Evolutionary conservation across 2,888 invertebrate genomes (phyloP).

Genomic region (Neoscelio sp.): DNA sequence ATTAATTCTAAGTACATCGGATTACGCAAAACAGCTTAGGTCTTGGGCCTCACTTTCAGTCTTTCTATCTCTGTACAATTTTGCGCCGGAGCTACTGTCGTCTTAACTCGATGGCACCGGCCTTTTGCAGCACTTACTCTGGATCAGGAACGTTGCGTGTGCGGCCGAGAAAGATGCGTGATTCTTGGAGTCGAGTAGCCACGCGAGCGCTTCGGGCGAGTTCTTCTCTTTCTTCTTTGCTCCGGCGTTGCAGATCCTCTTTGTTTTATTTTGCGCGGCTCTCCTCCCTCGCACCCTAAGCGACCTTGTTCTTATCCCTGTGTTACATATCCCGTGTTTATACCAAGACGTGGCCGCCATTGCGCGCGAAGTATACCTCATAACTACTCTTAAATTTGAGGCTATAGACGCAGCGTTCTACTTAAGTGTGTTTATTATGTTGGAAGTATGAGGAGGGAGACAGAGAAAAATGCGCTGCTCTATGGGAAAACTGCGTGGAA

Average conservation of each 20-base stretch:
- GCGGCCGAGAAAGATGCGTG: slow-evolving; percentile 64
- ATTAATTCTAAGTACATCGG: slow-evolving; percentile 71
- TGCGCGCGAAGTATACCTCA: slow-evolving; percentile 43
- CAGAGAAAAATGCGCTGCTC: slow-evolving; percentile 13
- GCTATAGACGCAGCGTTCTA: slow-evolving; percentile 30
- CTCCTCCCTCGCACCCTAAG: slow-evolving; percentile 61
- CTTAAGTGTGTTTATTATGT: slow-evolving; percentile 38
- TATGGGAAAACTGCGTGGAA: slow-evolving; percentile 27
- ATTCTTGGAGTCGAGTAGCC: slow-evolving; percentile 74
- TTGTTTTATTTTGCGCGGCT: too few relatives aligned
- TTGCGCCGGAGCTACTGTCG: slow-evolving; percentile 40
- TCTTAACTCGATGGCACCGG: slow-evolving; percentile 51
- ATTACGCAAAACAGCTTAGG: slow-evolving; percentile 70
- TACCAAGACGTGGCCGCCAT: slow-evolving; percentile 31
- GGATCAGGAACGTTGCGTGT: slow-evolving; percentile 67
- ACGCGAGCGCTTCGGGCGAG: slow-evolving; percentile 80
- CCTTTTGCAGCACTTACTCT: slow-evolving; percentile 55
- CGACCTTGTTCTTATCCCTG: slow-evolving; percentile 68
- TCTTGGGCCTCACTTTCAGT: slow-evolving; percentile 25
- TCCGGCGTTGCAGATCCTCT: too few relatives aligned
- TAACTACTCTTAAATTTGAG: slow-evolving; percentile 54
- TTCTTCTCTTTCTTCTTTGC: slow-evolving; percentile 58
- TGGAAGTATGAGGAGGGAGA: background rate
- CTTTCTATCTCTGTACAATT: slow-evolving; percentile 35
- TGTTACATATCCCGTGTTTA: slow-evolving; percentile 57